Conservation (phyloP, 2,888 invertebrate genomes). For the Drosophila nr. perissopoda region DNA sequence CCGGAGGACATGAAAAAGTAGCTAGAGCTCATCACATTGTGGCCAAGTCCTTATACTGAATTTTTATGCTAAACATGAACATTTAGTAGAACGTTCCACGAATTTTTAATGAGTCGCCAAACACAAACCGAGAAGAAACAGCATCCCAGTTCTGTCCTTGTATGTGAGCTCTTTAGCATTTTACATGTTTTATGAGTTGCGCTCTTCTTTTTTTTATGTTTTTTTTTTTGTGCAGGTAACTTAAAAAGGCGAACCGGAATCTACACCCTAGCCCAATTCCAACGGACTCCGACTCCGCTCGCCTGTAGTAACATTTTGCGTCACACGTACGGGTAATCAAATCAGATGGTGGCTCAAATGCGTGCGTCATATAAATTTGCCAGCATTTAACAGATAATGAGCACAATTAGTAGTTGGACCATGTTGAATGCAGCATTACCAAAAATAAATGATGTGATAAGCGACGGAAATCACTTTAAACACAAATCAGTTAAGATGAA, state of each 20-base stretch:
- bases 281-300: neutral
- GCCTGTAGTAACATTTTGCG: constrained; percentile 27
- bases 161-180: constrained; percentile 66
- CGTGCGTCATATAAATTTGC: constrained; percentile 76
- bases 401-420: constrained; percentile 70
- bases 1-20: constrained; percentile 17
- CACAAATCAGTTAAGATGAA: neutral
- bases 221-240: constrained; percentile 51
- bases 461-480: neutral
- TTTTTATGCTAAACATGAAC: constrained; percentile 84
- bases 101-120: constrained; percentile 81
- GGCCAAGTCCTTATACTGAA: constrained; percentile 56
- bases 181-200: constrained; percentile 74
- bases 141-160: constrained; percentile 26
- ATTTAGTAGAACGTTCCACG: constrained; percentile 82
- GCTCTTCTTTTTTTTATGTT: constrained; percentile 12
- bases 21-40: constrained; percentile 51
- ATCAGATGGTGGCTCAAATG: constrained; percentile 69
- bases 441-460: constrained; percentile 48
- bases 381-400: constrained; percentile 78
- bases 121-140: constrained; percentile 8
- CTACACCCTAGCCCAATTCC: neutral
- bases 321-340: constrained; percentile 72
- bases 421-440: constrained; percentile 23
- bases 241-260: constrained; percentile 19